Conservation (phyloP, 2,797 vertebrate species). For the Gadopsis marmoratus region DNA sequence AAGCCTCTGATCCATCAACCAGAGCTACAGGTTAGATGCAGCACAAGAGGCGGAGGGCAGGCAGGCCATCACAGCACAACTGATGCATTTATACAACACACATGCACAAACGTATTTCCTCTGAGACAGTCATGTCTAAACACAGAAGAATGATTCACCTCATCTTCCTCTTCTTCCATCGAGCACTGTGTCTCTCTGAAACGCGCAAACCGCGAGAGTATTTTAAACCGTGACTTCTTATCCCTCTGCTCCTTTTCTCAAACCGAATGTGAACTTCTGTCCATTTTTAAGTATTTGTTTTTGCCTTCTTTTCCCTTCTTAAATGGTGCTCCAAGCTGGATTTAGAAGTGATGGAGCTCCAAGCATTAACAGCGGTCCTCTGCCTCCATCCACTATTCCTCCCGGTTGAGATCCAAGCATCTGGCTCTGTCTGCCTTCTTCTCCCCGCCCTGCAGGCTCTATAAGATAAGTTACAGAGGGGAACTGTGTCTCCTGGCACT, state of each 20-base stretch:
- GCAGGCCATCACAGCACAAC: constrained; percentile 6
- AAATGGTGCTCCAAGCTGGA: constrained; percentile 5
- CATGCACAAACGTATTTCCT: constrained; percentile 25
- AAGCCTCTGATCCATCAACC: constrained; percentile 8
- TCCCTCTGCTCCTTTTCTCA: constrained; percentile 23
- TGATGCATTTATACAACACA: constrained; percentile 12
- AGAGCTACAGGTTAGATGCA: constrained; percentile 18
- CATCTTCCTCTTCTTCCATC: constrained; percentile 78
- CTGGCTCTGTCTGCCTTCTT: constrained; percentile 21
- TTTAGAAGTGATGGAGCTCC: constrained; percentile 34
- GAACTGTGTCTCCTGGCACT: constrained; percentile 40
- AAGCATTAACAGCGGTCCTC: constrained; percentile 11
- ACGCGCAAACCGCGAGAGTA: not conserved
- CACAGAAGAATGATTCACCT: constrained; percentile 66
- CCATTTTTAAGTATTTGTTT: constrained; percentile 6
- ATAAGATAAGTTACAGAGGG: constrained; percentile 27
- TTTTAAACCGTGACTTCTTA: constrained; percentile 23
- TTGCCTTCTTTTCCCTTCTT: constrained; percentile 15
- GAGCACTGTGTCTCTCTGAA: constrained; percentile 15
- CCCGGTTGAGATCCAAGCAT: constrained; percentile 38
- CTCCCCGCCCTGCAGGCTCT: constrained; percentile 23
- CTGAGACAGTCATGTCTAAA: constrained; percentile 7
- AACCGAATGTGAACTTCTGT: not conserved
- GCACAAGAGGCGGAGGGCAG: constrained; percentile 7
- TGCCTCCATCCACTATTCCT: not conserved